These are phyloP conservation scores for Paraplagusia blochii DNA, from an alignment of 2,113 vertebrate genomes.

Conservation along the genomic window DNA sequence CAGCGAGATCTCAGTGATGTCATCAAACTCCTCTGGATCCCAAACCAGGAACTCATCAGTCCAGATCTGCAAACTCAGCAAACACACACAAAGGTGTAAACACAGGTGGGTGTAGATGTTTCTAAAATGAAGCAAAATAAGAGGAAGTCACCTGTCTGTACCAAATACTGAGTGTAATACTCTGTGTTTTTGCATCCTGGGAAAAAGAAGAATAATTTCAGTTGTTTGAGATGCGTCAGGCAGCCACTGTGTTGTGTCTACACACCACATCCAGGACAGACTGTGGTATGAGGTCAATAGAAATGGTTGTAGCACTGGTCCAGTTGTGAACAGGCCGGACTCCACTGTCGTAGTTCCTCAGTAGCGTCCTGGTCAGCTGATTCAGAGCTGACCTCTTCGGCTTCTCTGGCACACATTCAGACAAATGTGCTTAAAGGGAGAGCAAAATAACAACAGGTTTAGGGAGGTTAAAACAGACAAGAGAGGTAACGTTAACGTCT, in stretches of 20 bases:
- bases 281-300: constrained; percentile 79
- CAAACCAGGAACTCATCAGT: constrained; percentile 83
- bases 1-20: constrained; percentile 82
- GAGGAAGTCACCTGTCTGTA: constrained; percentile 77
- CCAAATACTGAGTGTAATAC: constrained; percentile 83
- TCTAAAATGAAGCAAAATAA: not conserved
- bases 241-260: not conserved
- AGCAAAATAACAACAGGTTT: not conserved
- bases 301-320: constrained; percentile 74
- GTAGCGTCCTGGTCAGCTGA: constrained; percentile 77
- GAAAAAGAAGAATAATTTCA: constrained; percentile 18
- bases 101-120: no score
- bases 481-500: not conserved
- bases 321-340: constrained; percentile 82
- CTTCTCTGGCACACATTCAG: constrained; percentile 56
- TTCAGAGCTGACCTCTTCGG: constrained; percentile 75
- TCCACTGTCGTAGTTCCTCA: constrained; percentile 78
- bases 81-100: not conserved
- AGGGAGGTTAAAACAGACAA: not conserved
- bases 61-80: constrained; percentile 74
- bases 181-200: constrained; percentile 86
- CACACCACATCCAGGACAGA: constrained; percentile 83
- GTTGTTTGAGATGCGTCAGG: not conserved
- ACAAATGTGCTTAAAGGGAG: constrained; percentile 48
- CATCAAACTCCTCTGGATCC: constrained; percentile 80